Percentiles rank a stretch among this genome's conserved stretches.
These are phyloP conservation scores for Brenthis ino DNA, from an alignment of 2,888 invertebrate species.

Conservation along the genomic window DNA sequence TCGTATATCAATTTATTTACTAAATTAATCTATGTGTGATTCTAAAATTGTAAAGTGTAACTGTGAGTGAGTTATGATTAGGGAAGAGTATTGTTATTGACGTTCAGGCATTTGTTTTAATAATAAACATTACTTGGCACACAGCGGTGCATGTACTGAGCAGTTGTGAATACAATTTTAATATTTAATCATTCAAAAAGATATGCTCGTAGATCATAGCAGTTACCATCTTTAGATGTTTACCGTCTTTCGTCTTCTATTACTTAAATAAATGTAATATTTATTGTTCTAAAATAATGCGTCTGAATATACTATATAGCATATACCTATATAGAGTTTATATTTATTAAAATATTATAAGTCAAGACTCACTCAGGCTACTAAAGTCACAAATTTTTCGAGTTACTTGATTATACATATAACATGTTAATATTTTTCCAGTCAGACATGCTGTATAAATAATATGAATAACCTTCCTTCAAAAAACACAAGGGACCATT, in stretches of 20 bases:
- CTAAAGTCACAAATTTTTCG: too few species aligned
- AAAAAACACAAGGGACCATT: constrained; percentile 3
- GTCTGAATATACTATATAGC: too few species aligned
- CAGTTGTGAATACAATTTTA: neutral
- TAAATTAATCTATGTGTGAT: constrained; percentile 14
- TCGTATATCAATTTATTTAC: too few species aligned
- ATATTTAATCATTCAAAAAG: too few species aligned
- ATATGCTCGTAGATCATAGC: too few species aligned
- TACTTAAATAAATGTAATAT: too few species aligned
- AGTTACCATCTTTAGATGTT: too few species aligned
- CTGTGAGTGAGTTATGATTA: constrained; percentile 29
- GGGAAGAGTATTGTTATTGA: constrained; percentile 31
- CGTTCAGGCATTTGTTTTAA: constrained; percentile 33
- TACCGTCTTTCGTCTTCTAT: too few species aligned
- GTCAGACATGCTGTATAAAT: neutral
- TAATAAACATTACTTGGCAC: constrained; percentile 29
- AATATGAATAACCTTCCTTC: neutral
- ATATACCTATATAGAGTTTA: too few species aligned
- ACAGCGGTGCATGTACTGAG: constrained; percentile 19
- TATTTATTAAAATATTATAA: too few species aligned
- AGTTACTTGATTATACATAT: neutral
- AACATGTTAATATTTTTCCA: neutral
- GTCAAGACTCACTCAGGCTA: too few species aligned
- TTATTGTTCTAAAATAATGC: too few species aligned
- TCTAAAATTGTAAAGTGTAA: constrained; percentile 24